Evolutionary conservation across 1,140 invertebrate genomes (phyloP).

Genomic region (Diorhabda carinulata): DNA sequence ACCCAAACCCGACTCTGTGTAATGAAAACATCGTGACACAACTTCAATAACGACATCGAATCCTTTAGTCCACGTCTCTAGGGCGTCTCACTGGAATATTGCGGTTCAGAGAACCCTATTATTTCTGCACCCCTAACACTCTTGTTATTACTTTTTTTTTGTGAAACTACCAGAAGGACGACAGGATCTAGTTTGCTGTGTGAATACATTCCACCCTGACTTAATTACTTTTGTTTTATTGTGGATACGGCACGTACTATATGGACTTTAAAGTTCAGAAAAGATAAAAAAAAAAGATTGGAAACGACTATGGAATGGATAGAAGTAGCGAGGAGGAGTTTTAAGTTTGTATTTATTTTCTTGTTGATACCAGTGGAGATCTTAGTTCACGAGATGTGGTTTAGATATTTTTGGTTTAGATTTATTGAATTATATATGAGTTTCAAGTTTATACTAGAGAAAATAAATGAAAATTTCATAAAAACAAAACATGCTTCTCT

Average conservation of each 20-base stretch:
- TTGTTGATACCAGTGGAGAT: no score
- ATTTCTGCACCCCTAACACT: slow-evolving; percentile 17
- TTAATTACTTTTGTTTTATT: slow-evolving; percentile 21
- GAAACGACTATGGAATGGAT: not conserved
- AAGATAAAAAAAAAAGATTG: slow-evolving; percentile 8
- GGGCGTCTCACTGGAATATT: slow-evolving; percentile 17
- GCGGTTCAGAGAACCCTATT: slow-evolving; percentile 18
- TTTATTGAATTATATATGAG: no score
- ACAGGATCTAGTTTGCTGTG: slow-evolving; percentile 20
- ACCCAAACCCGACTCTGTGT: not conserved
- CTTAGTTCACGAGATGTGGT: no score
- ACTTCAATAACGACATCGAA: slow-evolving; percentile 4
- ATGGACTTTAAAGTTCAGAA: slow-evolving; percentile 16
- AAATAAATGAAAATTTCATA: no score
- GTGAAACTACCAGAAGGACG: slow-evolving; percentile 16
- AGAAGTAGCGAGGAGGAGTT: not conserved
- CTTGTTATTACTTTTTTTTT: slow-evolving; percentile 19
- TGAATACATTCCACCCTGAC: slow-evolving; percentile 14
- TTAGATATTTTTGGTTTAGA: no score
- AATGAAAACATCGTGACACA: slow-evolving; percentile 2
- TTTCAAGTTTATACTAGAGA: no score
- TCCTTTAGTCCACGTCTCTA: slow-evolving; percentile 1
- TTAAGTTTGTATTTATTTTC: no score
- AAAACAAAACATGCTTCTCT: no score
- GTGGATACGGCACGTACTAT: slow-evolving; percentile 17